These are phyloP conservation scores for Scaptomyza caliginosa DNA, from an alignment of 2,888 invertebrate species.

Conservation along the genomic window DNA sequence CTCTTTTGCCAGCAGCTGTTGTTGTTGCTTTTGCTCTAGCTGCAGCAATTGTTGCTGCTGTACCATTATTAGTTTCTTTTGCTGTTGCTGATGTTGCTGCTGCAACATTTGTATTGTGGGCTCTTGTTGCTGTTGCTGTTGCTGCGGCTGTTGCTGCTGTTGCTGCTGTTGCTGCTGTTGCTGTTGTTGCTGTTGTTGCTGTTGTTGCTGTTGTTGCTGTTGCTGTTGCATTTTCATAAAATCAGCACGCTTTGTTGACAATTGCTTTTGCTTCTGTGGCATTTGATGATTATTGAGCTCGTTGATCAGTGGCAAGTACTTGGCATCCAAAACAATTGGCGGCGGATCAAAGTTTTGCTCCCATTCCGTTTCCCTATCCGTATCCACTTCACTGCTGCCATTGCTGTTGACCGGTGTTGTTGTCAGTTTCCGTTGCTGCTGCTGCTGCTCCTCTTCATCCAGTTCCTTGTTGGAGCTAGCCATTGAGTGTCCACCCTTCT, in stretches of 20 bases:
- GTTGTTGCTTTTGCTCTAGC: conserved; percentile 10
- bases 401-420: background rate
- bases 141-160: background rate
- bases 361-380: background rate
- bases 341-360: conserved; percentile 29
- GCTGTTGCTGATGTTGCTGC: conserved; percentile 13
- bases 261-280: conserved; percentile 10
- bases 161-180: background rate
- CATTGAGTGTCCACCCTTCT: conserved; percentile 11
- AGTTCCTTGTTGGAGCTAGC: background rate
- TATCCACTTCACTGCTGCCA: conserved; percentile 1
- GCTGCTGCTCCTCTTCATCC: background rate
- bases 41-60: conserved; percentile 10
- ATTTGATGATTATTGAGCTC: conserved; percentile 38
- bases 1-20: conserved; percentile 9
- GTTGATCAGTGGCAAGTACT: conserved; percentile 51
- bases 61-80: conserved; percentile 3
- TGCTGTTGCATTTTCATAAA: background rate
- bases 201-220: background rate
- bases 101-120: conserved; percentile 3
- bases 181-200: conserved; percentile 2
- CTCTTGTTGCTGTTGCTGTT: background rate
- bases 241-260: background rate
- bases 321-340: conserved; percentile 41
- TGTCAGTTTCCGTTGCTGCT: background rate